A percentile compares a stretch with the other conserved stretches of the same genome.
Conservation (phyloP, 2,797 vertebrate species). For the Arnoldichthys spilopterus region DNA sequence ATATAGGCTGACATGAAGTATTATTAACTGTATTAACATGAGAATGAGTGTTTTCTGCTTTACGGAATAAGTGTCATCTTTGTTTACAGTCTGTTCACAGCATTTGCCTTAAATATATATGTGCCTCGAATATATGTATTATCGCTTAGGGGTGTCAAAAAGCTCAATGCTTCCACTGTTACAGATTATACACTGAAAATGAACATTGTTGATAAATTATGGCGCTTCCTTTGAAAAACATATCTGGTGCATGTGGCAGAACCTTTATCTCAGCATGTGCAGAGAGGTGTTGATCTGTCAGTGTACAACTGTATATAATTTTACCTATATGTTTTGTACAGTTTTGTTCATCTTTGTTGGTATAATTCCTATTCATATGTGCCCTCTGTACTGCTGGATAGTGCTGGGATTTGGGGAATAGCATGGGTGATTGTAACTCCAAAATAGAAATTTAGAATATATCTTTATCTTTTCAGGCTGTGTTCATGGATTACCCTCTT, state of each 20-base stretch:
- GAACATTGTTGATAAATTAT: slow-evolving; percentile 9
- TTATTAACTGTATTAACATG: slow-evolving; percentile 39
- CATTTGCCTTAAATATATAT: slow-evolving; percentile 16
- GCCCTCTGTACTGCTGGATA: slow-evolving; percentile 21
- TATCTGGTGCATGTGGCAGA: background rate
- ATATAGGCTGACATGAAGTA: slow-evolving; percentile 48
- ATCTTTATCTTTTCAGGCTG: background rate
- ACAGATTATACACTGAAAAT: background rate
- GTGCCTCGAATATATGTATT: background rate
- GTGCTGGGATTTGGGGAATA: slow-evolving; percentile 26
- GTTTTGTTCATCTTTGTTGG: slow-evolving; percentile 1
- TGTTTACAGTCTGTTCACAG: slow-evolving; percentile 15
- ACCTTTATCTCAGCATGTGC: background rate
- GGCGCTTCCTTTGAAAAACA: background rate
- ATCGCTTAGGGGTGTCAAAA: background rate
- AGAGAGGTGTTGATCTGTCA: too few species aligned
- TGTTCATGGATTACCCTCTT: background rate
- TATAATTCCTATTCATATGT: slow-evolving; percentile 5
- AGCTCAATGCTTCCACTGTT: background rate
- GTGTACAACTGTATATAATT: background rate
- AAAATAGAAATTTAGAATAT: slow-evolving; percentile 23
- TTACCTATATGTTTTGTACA: background rate
- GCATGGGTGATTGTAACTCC: slow-evolving; percentile 15
- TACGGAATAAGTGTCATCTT: background rate
- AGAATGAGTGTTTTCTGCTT: background rate